Evolutionary conservation across 2,888 invertebrate genomes (phyloP), one percentile per base, ranked within the genome.

Genomic region (Amaurobius ferox): DNA sequence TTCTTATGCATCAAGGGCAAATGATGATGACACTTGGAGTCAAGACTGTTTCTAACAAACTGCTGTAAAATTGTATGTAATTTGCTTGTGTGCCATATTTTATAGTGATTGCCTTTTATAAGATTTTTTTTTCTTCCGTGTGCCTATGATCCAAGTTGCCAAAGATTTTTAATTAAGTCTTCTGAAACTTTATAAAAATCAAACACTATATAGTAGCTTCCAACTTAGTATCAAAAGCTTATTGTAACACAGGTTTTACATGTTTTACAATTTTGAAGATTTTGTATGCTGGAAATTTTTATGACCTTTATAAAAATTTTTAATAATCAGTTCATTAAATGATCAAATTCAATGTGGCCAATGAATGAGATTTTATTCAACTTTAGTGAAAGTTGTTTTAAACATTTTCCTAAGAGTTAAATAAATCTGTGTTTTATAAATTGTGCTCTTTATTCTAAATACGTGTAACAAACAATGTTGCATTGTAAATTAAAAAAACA

Each of bases 31-130:
- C 26, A 76, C 71, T 19, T 85, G 85, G 85, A 85, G 78, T 67
- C 66, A 85, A 39, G 85, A 78, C 16, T 85, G 85, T 48, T 85
- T 78, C 44, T 85, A 55, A 35, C 23, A 30, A 30, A 32, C 30
- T 44, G 26, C 23, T 55, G 26, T 7, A 55, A 29, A 23, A 55
- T 55, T 35, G 48, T 71, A 29, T 78, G 66, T 73, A 44, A 55
- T 77, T 83, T 74, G 28, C 76, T 77, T 71, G 70, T 44, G 76
- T 83, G 76, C 76, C 74, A 83, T 81, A 62, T 83, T 62, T 74
- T 83, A 55, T 62, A 76, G 64, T 76, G 32, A 73, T 48, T 73
- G 79, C 73, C 73, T 44, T 23, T 28, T 67, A 28, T 73, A 67
- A 55, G 23, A 55, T 67, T 72, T 79, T 80, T 55, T 70, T 64